Conservation (phyloP, 2,888 invertebrate genomes). For the Mesorhabditis sp. region DNA sequence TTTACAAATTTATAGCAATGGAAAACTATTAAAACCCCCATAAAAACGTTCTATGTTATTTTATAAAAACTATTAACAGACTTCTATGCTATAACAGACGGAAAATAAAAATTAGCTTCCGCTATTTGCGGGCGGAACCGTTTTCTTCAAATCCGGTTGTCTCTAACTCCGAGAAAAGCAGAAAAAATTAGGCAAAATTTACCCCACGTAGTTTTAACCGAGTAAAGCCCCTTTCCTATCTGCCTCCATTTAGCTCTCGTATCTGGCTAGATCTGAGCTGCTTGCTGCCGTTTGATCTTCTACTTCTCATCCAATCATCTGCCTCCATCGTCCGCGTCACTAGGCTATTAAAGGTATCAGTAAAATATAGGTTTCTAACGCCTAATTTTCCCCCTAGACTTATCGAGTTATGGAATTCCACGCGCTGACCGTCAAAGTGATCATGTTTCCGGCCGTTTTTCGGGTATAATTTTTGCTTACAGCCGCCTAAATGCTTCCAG, state of each 20-base stretch:
- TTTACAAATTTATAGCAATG: too few relatives aligned
- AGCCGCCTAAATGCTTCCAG: not conserved
- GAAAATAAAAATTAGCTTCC: too few relatives aligned
- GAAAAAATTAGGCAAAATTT: too few relatives aligned
- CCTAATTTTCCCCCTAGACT: not conserved
- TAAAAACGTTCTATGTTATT: too few relatives aligned
- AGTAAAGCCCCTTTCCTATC: too few relatives aligned
- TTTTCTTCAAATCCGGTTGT: too few relatives aligned
- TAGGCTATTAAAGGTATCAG: conserved; percentile 5
- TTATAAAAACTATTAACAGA: too few relatives aligned
- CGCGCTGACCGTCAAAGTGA: conserved; percentile 3
- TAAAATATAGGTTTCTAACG: not conserved
- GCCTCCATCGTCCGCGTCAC: conserved; percentile 10
- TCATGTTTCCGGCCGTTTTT: not conserved
- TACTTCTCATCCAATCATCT: conserved; percentile 18
- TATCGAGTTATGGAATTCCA: conserved; percentile 13
- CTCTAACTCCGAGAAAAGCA: too few relatives aligned
- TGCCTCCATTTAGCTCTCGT: conserved; percentile 9
- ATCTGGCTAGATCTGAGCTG: conserved; percentile 26
- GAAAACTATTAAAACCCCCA: too few relatives aligned
- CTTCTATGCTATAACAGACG: too few relatives aligned
- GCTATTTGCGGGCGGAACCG: too few relatives aligned
- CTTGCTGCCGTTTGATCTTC: conserved; percentile 33
- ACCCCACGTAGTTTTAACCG: too few relatives aligned
- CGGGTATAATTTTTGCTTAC: not conserved